Evolutionary conservation across 2,797 vertebrate genomes (phyloP), one percentile per base, ranked within the genome.

Genomic region (Pseudomugil tenellus): DNA sequence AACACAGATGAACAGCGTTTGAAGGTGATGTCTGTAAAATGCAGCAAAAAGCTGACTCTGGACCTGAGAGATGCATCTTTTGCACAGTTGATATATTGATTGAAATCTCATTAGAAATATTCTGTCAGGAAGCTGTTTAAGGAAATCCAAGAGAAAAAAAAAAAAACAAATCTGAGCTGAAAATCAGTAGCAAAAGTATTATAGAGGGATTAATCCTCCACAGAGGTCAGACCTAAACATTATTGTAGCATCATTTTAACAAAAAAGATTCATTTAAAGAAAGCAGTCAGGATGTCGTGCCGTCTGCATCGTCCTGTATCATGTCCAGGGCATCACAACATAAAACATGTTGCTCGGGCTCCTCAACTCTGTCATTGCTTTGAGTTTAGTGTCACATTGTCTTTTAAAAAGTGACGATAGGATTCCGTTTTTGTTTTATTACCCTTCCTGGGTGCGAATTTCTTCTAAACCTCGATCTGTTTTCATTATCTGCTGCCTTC

Each of bases 401-500:
- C 39, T 41, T 41, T 19, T 14, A 16, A 14, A 13, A n/a, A n/a
- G n/a, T n/a, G n/a, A n/a, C n/a, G n/a, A n/a, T n/a, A n/a, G n/a
- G n/a, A n/a, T n/a, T n/a, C n/a, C n/a, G n/a, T n/a, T n/a, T n/a
- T n/a, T n/a, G n/a, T 12, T 12, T 35, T 12, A 12, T 12, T 13
- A 35, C 12, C 32, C 32, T 28, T 46, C 46, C 39, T 12, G 54
- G 46, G 53, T 76, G 43, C 43, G 23, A 72, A 59, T 58, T 63
- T 52, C 4, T 10, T 73, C 64, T 37, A 41, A 77, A 74, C 28
- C 14, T 14, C 6, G 9, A 37, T 65, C 41, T 67, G 7, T 64
- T 26, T 67, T 66, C 54, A 39, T 79, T 67, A 70, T 80, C 56
- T 46, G 10, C 35, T 52, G 63, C 58, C 71, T 78, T 68, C 26